Evolutionary conservation across 2,113 vertebrate species (phyloP), one percentile per base, ranked within the genome.

Genomic region (Circaetus cinerascens): DNA sequence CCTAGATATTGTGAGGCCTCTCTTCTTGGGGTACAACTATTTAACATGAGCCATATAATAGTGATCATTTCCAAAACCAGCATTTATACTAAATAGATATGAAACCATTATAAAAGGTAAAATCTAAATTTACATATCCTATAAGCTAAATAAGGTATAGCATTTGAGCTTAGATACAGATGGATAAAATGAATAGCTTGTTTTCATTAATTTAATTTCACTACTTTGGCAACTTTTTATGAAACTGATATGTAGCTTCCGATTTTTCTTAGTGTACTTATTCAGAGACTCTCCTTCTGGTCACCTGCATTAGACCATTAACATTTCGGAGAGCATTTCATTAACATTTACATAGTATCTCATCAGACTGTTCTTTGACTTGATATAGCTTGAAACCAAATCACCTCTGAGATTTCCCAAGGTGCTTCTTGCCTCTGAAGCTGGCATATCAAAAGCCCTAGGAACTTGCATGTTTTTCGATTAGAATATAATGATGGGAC

Each of bases 311-410:
- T 80, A 93, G 71, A 78, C 85, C 38, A 90, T 96, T 96, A 95
- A 95, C 96, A 95, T 96, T 96, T 96, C 5, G 12, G 88, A 96
- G 63, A 90, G 75, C 59, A 90, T 95, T 96, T 95, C 81, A 94
- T 97, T 96, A 96, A 92, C 92, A 88, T 95, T 96, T 97, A 59
- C 82, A 80, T 77, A 83, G 71, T 86, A 55, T 76, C 81, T 94
- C 82, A 88, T 97, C 92, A 94, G 82, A 59, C 45, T 74, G 21
- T 95, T 91, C 85, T 95, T 91, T 88, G 57, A 93, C 90, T 91
- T 88, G 81, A 92, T 95, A 66, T 30, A 94, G 53, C 26, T 64
- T 50, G 71, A 95, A 53, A 93, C 78, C 53, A 76, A 59, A 90
- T 96, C 88, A 96, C 67, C 85, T 90, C 71, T 85, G 46, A 92